These are phyloP conservation scores for Saturnia pavonia DNA, from an alignment of 2,888 invertebrate genomes.

Conservation along the genomic window DNA sequence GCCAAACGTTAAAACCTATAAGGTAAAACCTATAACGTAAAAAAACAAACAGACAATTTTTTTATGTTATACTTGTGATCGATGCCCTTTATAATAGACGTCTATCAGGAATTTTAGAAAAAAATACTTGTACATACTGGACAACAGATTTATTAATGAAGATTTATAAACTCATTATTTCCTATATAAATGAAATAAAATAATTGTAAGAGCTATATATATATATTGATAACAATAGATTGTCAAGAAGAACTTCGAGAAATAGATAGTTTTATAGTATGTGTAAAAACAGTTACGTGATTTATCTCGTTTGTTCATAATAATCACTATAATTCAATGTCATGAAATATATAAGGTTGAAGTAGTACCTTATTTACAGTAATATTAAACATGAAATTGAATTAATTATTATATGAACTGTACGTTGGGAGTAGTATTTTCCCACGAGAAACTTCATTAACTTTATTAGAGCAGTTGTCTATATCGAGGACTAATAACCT, in stretches of 20 bases:
- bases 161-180: no score
- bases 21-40: no score
- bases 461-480: slow-evolving; percentile 5
- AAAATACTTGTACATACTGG: no score
- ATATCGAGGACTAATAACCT: slow-evolving; percentile 3
- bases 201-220: no score
- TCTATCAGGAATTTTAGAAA: no score
- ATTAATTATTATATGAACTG: neutral
- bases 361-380: neutral
- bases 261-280: neutral
- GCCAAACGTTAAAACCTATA: no score
- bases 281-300: neutral
- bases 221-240: neutral
- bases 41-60: neutral
- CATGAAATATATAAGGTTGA: neutral
- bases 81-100: no score
- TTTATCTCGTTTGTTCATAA: neutral
- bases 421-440: neutral
- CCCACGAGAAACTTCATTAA: slow-evolving; percentile 12
- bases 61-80: no score
- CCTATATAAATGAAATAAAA: no score
- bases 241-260: neutral
- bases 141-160: no score
- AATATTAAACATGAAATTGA: neutral
- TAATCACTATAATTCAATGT: neutral